Base-by-base conservation (phyloP, 1,140 invertebrate species). In the Megalonaias nervosa region DNA sequence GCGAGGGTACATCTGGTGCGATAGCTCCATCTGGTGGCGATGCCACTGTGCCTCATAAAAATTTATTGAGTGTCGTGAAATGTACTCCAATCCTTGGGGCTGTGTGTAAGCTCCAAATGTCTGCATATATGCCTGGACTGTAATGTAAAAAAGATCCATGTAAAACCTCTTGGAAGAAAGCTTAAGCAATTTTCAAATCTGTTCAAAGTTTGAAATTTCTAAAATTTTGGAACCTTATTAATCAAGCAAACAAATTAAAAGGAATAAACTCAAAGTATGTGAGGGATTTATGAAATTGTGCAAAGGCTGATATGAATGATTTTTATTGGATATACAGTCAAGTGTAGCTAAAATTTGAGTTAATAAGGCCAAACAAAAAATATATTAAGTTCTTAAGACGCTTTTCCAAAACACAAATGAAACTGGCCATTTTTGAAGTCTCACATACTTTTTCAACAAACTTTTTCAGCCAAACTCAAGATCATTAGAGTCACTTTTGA, bases 61-160 rank as follows among this genome's bases (percentile, higher is more conserved):
- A 90, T 95, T 95, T 86, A 94, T 95, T 15, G 94, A 94, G 87
- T 96, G 95, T 55, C 95, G 92, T 84, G 95, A 94, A 89, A 96
- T 95, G 79, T 93, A 93, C 72, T 95, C 92, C 85, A 94, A 85
- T 95, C 95, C 76, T 92, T 92, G 77, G 48, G 94, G 94, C 83
- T 96, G 95, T 74, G 94, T 95, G 91, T 96, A 97, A 88, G 96
- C 95, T 1, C 96, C 95, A 88, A 97, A 96, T 93, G 97, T 96
- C 91, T 97, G 95, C 96, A 98, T 97, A 91, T 98, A 98, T 65
- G 96, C 96, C 94, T 97, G 96, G 83, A 98, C 96, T 97, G 93
- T 19, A 82, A 87, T 55, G 60, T 21, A 62, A 62, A 75, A 17
- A 23, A 26, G 13, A 48, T 48, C 38, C 38, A 48, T 48, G 38